These are phyloP conservation scores for Elachura formosa DNA, from an alignment of 2,113 vertebrate genomes.

Conservation along the genomic window DNA sequence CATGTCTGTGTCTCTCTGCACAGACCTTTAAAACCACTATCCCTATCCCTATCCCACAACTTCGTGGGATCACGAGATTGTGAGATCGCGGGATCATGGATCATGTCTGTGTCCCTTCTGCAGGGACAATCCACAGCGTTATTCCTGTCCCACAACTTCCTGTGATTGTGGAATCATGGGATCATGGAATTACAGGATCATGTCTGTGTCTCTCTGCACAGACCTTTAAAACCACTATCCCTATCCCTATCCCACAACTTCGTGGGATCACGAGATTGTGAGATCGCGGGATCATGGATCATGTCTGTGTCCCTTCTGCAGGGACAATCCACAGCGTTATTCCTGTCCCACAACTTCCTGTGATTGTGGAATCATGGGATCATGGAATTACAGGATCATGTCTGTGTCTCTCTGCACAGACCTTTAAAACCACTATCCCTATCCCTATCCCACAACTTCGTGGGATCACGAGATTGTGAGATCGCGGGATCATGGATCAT, in stretches of 20 bases:
- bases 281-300: background rate
- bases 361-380: too few relatives aligned
- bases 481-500: too few relatives aligned
- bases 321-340: accelerated
- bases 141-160: background rate
- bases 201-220: background rate
- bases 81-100: too few relatives aligned
- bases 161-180: background rate
- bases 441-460: too few relatives aligned
- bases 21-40: too few relatives aligned
- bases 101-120: background rate
- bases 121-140: background rate
- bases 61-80: background rate
- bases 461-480: too few relatives aligned
- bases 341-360: background rate
- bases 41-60: too few relatives aligned
- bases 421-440: too few relatives aligned
- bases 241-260: too few relatives aligned
- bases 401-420: too few relatives aligned
- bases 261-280: background rate
- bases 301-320: background rate
- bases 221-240: accelerated
- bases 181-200: too few relatives aligned
- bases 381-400: background rate
- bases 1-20: background rate